Conservation (phyloP, 2,113 vertebrate genomes). For the Pseudolaguvia tuberculata region DNA sequence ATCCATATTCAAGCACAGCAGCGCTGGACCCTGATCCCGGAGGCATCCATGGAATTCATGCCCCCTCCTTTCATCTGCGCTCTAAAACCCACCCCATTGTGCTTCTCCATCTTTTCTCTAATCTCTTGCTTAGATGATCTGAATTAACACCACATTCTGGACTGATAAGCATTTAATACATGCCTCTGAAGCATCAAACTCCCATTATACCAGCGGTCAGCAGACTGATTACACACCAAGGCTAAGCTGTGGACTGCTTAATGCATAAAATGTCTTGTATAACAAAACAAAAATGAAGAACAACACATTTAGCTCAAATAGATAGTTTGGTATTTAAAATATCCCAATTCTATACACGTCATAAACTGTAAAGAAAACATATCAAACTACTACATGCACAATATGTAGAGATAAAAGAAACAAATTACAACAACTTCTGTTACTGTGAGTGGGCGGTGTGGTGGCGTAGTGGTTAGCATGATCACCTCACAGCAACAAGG, state of each 20-base stretch:
- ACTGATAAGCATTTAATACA: constrained; percentile 47
- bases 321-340: no score
- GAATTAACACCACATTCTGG: constrained; percentile 48
- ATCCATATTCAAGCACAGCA: constrained; percentile 50
- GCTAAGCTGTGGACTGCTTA: background rate
- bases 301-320: no score
- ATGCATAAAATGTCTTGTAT: no score
- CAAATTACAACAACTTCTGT: no score
- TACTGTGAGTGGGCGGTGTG: no score
- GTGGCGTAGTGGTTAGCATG: no score
- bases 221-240: constrained; percentile 27
- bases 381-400: no score
- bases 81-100: constrained; percentile 30
- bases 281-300: no score
- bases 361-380: background rate
- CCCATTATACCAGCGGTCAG: constrained; percentile 16
- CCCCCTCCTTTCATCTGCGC: constrained; percentile 11
- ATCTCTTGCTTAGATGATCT: constrained; percentile 43
- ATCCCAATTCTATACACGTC: background rate
- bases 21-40: constrained; percentile 39
- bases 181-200: constrained; percentile 31
- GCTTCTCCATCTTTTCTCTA: constrained; percentile 38
- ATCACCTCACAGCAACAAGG: no score
- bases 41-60: constrained; percentile 49
- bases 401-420: no score